Conservation (phyloP, 1,140 invertebrate genomes). For the Saccostrea cuccullata region DNA sequence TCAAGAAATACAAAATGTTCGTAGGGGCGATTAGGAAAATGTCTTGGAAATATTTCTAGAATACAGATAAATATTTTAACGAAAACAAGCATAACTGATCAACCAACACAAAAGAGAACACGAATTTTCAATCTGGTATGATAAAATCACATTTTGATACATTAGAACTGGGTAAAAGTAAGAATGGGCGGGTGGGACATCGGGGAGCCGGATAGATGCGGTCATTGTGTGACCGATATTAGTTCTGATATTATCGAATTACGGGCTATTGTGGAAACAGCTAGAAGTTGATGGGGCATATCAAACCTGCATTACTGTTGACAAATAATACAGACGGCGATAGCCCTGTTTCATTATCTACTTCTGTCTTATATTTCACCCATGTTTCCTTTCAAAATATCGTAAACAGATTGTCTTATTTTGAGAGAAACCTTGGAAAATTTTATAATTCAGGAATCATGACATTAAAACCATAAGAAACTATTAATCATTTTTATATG, state of each 20-base stretch:
- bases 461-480: slow-evolving; percentile 13
- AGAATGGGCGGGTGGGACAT: slow-evolving; percentile 3
- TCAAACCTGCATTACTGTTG: slow-evolving; percentile 25
- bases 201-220: neutral
- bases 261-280: neutral
- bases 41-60: no score
- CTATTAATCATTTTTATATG: neutral
- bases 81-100: slow-evolving; percentile 6
- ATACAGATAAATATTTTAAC: neutral
- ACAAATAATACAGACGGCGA: slow-evolving; percentile 31
- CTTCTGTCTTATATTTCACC: slow-evolving; percentile 13
- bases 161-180: slow-evolving; percentile 11
- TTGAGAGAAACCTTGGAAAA: slow-evolving; percentile 24
- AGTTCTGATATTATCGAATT: slow-evolving; percentile 13
- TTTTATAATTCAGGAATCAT: slow-evolving; percentile 7
- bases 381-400: slow-evolving; percentile 27
- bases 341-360: slow-evolving; percentile 23
- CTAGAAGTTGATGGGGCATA: slow-evolving; percentile 1
- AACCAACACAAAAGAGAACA: neutral
- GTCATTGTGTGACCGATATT: neutral
- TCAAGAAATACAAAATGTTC: no score
- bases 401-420: slow-evolving; percentile 34
- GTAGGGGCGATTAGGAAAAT: no score
- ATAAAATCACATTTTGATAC: slow-evolving; percentile 29
- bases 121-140: slow-evolving; percentile 16